A percentile compares a stretch with the other conserved stretches of the same genome.
These are phyloP conservation scores for Isotomurus palustris DNA, from an alignment of 2,888 invertebrate genomes.

Conservation along the genomic window DNA sequence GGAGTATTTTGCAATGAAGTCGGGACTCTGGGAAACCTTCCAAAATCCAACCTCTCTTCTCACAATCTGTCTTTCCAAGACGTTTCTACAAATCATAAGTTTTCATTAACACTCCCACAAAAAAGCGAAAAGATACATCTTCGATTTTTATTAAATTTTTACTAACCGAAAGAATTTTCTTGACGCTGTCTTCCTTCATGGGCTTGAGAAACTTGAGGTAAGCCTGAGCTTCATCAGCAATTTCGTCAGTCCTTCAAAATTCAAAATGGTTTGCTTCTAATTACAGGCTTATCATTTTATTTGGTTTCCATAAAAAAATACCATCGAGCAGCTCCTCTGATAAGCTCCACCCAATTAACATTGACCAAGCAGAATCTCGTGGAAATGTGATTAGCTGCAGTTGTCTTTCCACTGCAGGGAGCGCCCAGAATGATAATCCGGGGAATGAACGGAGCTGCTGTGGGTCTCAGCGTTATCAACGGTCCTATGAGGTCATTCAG, in stretches of 20 bases:
- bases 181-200: slow-evolving; percentile 29
- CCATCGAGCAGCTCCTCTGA: slow-evolving; percentile 31
- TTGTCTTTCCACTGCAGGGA: slow-evolving; percentile 24
- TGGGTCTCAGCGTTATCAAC: slow-evolving; percentile 27
- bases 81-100: slow-evolving; percentile 16
- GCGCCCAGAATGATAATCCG: slow-evolving; percentile 32
- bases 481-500: slow-evolving; percentile 34
- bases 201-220: slow-evolving; percentile 33
- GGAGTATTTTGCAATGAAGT: slow-evolving; percentile 30
- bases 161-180: slow-evolving; percentile 28
- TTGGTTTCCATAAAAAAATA: not conserved
- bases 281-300: not conserved
- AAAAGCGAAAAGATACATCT: not conserved
- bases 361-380: slow-evolving; percentile 25
- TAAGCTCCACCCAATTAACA: slow-evolving; percentile 35
- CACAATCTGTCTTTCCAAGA: slow-evolving; percentile 33
- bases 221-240: slow-evolving; percentile 24
- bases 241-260: slow-evolving; percentile 19
- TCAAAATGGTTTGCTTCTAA: not conserved
- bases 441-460: slow-evolving; percentile 41
- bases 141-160: not conserved
- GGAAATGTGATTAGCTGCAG: slow-evolving; percentile 25
- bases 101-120: too few relatives aligned
- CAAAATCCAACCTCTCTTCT: slow-evolving; percentile 40
- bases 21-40: slow-evolving; percentile 39